Percentiles rank a stretch among this genome's conserved stretches.
Conservation (phyloP, 2,888 invertebrate species). For the Apomyelois bistriatella region DNA sequence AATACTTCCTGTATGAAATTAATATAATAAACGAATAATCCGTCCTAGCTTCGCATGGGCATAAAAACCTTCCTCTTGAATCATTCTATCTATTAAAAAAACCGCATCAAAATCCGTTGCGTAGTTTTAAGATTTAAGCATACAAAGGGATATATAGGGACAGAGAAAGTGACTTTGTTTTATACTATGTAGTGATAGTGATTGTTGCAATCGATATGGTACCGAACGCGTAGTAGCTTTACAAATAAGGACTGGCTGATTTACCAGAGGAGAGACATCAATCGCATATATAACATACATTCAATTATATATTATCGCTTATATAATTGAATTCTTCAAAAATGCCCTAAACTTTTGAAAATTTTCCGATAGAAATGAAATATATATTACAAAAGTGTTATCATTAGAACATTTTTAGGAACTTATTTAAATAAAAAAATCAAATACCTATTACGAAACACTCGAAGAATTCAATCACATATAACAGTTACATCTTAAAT, state of each 20-base stretch:
- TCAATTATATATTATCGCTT: conserved; percentile 18
- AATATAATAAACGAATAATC: no score
- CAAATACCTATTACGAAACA: neutral
- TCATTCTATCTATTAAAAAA: no score
- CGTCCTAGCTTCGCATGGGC: no score
- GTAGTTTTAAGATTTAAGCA: no score
- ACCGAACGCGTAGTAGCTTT: neutral
- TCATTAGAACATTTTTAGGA: neutral
- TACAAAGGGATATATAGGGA: no score
- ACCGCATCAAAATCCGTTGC: no score
- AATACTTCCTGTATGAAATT: no score
- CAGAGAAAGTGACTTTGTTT: no score
- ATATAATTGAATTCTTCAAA: conserved; percentile 23
- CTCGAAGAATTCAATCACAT: conserved; percentile 13
- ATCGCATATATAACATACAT: conserved; percentile 17
- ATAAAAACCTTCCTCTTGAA: no score
- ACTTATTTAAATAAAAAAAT: neutral
- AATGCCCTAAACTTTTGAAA: neutral
- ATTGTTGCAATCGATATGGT: no score
- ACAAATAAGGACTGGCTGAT: neutral
- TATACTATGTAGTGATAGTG: no score
- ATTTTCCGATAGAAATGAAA: neutral
- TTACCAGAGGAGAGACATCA: conserved; percentile 29
- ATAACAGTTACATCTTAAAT: conserved; percentile 22
- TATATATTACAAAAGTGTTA: neutral